A percentile compares a stretch with the other conserved stretches of the same genome.
Evolutionary conservation across 2,888 invertebrate genomes (phyloP).

Genomic region (Cactoblastis cactorum): DNA sequence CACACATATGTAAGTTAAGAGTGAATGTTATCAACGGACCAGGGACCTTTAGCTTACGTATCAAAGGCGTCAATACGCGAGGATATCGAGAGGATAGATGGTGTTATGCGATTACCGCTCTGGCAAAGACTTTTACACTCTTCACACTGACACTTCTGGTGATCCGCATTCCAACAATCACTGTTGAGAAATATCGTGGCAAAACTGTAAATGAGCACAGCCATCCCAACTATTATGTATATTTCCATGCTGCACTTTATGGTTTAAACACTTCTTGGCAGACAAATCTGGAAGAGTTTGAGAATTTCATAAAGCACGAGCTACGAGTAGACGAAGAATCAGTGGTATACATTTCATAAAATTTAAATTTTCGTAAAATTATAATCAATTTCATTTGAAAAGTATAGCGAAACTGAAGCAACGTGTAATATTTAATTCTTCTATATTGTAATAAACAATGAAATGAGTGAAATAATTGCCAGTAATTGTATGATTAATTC

Average conservation of each 20-base stretch:
- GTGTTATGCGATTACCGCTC: conserved; percentile 30
- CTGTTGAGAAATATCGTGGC: conserved; percentile 51
- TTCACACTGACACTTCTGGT: conserved; percentile 60
- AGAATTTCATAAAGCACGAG: background rate
- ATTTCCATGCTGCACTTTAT: conserved; percentile 55
- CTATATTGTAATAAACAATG: background rate
- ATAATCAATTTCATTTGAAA: conserved; percentile 14
- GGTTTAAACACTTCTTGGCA: conserved; percentile 31
- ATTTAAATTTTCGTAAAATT: conserved; percentile 15
- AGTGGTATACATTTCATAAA: conserved; percentile 27
- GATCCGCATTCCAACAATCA: conserved; percentile 53
- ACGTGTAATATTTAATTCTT: too few species aligned
- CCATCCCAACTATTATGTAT: conserved; percentile 63
- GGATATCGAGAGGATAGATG: conserved; percentile 50
- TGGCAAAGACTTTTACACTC: conserved; percentile 56
- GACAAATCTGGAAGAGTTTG: conserved; percentile 14
- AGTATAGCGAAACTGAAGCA: background rate
- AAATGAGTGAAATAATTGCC: background rate
- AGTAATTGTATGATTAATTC: background rate
- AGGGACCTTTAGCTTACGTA: conserved; percentile 28
- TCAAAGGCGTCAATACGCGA: conserved; percentile 43
- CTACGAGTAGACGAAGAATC: conserved; percentile 23
- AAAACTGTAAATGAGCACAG: conserved; percentile 59
- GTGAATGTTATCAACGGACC: background rate
- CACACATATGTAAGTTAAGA: background rate